Evolutionary conservation across 2,113 vertebrate genomes (phyloP).

Genomic region (Aramus guarauna): DNA sequence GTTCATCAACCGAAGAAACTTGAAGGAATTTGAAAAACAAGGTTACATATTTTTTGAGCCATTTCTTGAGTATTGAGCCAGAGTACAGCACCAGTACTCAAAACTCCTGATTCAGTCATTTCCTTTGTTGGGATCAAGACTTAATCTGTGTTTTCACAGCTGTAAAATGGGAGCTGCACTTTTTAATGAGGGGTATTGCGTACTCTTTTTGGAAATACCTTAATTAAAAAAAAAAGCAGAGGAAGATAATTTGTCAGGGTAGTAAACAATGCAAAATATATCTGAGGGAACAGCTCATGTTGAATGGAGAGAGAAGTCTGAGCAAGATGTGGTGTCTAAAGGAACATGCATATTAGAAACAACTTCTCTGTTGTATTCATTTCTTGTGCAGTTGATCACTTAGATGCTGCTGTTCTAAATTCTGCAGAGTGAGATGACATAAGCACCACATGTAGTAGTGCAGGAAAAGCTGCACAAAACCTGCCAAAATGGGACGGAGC

Average conservation of each 20-base stretch:
- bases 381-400: not conserved
- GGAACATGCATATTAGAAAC: not conserved
- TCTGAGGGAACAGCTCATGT: not conserved
- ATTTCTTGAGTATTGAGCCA: not conserved
- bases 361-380: not conserved
- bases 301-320: not conserved
- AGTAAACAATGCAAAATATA: not conserved
- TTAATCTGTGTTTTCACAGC: slow-evolving; percentile 41
- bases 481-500: not conserved
- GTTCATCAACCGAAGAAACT: not conserved
- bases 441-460: not conserved
- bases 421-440: not conserved
- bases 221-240: not conserved
- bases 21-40: not conserved
- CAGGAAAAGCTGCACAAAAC: not conserved
- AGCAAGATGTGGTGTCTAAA: not conserved
- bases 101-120: not conserved
- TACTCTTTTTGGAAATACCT: not conserved
- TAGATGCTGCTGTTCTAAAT: not conserved
- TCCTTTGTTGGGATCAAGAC: slow-evolving; percentile 31
- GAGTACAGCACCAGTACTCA: not conserved
- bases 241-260: not conserved
- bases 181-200: not conserved
- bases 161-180: not conserved
- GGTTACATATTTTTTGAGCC: not conserved